A percentile compares a stretch with the other conserved stretches of the same genome.
Conservation (phyloP, 2,888 invertebrate genomes). For the Melolontha melolontha region DNA sequence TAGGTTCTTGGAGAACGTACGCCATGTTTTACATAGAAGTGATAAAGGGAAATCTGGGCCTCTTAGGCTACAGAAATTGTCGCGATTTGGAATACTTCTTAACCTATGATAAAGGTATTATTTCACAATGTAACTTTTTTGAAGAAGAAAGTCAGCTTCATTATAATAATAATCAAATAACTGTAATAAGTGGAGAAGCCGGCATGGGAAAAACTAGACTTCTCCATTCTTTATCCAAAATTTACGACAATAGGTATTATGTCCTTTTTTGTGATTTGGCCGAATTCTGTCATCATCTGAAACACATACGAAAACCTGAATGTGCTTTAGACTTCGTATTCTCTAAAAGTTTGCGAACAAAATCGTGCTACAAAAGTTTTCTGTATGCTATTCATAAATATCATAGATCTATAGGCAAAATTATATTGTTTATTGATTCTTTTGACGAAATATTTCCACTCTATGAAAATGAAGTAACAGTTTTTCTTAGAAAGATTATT, state of each 20-base stretch:
- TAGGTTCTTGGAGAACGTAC: too few relatives aligned
- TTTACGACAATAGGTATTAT: neutral
- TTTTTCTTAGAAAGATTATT: neutral
- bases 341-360: neutral
- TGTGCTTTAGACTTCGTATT: neutral
- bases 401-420: neutral
- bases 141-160: neutral
- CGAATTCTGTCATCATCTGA: neutral
- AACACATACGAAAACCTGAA: too few relatives aligned
- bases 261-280: conserved; percentile 14
- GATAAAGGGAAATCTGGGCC: neutral
- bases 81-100: neutral
- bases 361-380: neutral
- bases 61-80: conserved; percentile 1
- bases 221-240: too few relatives aligned
- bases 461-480: conserved; percentile 7
- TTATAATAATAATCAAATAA: too few relatives aligned
- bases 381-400: neutral
- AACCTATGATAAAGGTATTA: neutral
- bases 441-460: conserved; percentile 21
- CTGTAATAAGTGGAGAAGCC: too few relatives aligned
- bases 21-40: conserved; percentile 3
- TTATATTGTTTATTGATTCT: conserved; percentile 24
- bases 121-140: conserved; percentile 11
- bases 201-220: too few relatives aligned